Base-by-base conservation (phyloP, 2,888 invertebrate genomes). In the Stenolophus ochropezus region DNA sequence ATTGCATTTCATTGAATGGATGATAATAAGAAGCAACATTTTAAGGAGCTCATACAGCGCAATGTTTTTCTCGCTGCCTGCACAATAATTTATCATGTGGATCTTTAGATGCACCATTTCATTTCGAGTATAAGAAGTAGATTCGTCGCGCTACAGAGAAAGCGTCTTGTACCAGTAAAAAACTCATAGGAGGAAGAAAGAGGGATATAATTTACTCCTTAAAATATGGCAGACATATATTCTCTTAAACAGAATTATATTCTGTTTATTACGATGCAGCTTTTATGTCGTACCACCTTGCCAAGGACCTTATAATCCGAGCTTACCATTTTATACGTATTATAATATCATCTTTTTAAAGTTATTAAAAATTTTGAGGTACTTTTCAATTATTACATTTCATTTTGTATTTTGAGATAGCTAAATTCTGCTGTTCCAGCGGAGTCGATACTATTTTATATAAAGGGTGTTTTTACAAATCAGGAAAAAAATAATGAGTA, bases 61-160 rank as follows among this genome's bases (percentile, higher is more conserved):
- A 27, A 53, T 71, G 71, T 71, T 79, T 79, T 79, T 79, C 33
- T 79, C 11, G 23, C 18, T 79, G 79, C 79, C 25, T 71, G 71
- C 79, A 79, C 79, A 71, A 79, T 71, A 79, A 79, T 79, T 79
- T 79, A 79, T 79, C 79, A 58, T 53, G 53, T 16, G 20, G 71
- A 79, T 79, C 71, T 79, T 79, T 79, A 71, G 79, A 79, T 79
- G 79, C 79, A 71, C 71, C 79, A 71, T 79, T 79, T 79, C 71
- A 79, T 69, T 53, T 79, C 49, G 42, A 20, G 53, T 71, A 79
- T 78, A 79, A 79, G 79, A 79, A 71, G 53, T 27, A 18, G 65
- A 33, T 69, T 25, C 76, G 58, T 58, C 76, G 27, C 75, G 21
- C 27, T 21, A n/a, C 18, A 47, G 23, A 33, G 47, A 56, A 51